Evolutionary conservation across 2,113 vertebrate genomes (phyloP).

Genomic region (Leuciscus idus): DNA sequence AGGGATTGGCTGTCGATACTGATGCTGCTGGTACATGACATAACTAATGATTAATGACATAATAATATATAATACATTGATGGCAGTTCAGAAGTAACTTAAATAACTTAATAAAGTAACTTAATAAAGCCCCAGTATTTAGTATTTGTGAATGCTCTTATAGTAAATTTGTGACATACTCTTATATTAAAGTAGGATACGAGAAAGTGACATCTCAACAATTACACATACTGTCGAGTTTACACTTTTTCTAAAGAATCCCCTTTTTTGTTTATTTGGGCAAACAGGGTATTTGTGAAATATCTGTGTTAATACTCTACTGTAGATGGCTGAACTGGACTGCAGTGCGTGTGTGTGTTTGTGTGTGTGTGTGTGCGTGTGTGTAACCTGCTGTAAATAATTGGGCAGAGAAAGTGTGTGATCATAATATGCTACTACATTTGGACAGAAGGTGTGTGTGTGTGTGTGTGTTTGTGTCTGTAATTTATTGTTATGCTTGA

Average conservation of each 20-base stretch:
- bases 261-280: background rate
- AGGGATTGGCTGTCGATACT: background rate
- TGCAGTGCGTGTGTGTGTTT: background rate
- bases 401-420: background rate
- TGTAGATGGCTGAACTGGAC: background rate
- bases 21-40: background rate
- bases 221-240: background rate
- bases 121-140: too few species aligned
- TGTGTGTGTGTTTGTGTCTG: slow-evolving; percentile 14
- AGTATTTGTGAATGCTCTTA: too few species aligned
- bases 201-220: background rate
- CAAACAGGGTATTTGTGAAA: background rate
- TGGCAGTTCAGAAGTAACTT: too few species aligned
- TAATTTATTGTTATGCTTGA: slow-evolving; percentile 58
- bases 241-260: background rate
- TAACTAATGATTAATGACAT: background rate
- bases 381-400: slow-evolving; percentile 6
- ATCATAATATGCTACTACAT: background rate
- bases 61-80: too few species aligned
- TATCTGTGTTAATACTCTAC: too few species aligned
- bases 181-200: too few species aligned
- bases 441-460: slow-evolving; percentile 44
- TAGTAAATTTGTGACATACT: too few species aligned
- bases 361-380: background rate
- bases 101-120: too few species aligned